Evolutionary conservation across 2,888 invertebrate genomes (phyloP).

Genomic region (Drosophila pseudotalamancana): DNA sequence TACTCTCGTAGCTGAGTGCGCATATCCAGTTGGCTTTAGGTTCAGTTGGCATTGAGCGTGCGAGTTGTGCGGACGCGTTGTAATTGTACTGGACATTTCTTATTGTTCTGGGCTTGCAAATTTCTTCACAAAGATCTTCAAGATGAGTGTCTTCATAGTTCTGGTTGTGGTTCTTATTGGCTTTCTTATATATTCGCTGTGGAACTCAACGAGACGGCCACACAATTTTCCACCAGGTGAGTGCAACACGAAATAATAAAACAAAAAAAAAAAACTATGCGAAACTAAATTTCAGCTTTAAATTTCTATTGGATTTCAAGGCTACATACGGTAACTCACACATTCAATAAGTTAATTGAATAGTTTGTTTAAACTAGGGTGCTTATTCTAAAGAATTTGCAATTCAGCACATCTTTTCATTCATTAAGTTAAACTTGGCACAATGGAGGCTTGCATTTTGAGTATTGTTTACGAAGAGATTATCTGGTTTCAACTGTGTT

Average conservation of each 20-base stretch:
- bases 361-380: conserved; percentile 6
- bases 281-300: background rate
- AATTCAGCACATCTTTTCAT: background rate
- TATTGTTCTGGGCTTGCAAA: background rate
- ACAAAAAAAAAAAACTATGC: background rate
- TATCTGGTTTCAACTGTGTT: background rate
- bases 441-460: background rate
- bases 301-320: conserved; percentile 2
- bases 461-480: background rate
- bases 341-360: conserved; percentile 26
- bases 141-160: conserved; percentile 74
- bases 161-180: conserved; percentile 60
- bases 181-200: conserved; percentile 63
- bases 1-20: conserved; percentile 5
- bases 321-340: conserved; percentile 13
- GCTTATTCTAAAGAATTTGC: background rate
- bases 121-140: conserved; percentile 1
- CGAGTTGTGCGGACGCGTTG: conserved; percentile 39
- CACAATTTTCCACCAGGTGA: conserved; percentile 82
- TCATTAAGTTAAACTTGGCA: background rate
- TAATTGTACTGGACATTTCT: background rate
- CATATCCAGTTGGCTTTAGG: conserved; percentile 36
- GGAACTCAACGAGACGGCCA: conserved; percentile 72
- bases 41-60: conserved; percentile 57
- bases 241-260: conserved; percentile 8